Conservation (phyloP, 2,797 vertebrate genomes). For the Adrianichthys oophorus region DNA sequence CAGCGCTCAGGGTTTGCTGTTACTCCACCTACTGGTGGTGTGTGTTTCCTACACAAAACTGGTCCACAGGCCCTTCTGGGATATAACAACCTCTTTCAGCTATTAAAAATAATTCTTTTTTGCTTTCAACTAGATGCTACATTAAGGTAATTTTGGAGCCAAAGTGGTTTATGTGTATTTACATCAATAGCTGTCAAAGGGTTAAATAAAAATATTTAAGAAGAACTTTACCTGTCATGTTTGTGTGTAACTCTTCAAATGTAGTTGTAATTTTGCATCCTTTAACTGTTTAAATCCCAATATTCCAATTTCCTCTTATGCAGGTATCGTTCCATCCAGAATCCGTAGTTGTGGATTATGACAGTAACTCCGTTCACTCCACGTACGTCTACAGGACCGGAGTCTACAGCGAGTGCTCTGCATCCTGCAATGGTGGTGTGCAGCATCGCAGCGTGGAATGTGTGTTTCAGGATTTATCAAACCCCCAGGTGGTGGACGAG, state of each 20-base stretch:
- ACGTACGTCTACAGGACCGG: slow-evolving; percentile 76
- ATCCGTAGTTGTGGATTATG: slow-evolving; percentile 79
- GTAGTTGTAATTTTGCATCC: not conserved
- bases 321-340: slow-evolving; percentile 82
- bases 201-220: no score
- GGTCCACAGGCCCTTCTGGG: no score
- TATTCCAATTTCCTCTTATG: not conserved
- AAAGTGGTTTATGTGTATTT: no score
- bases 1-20: no score
- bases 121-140: no score
- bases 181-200: no score
- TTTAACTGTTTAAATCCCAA: not conserved
- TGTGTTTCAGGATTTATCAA: slow-evolving; percentile 58
- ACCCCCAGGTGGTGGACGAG: slow-evolving; percentile 72
- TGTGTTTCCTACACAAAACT: not conserved
- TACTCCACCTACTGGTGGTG: not conserved
- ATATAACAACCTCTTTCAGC: no score
- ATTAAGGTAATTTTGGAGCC: no score
- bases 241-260: no score
- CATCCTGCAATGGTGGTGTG: slow-evolving; percentile 82
- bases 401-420: slow-evolving; percentile 83
- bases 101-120: no score
- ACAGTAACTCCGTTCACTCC: slow-evolving; percentile 42
- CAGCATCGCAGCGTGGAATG: slow-evolving; percentile 87
- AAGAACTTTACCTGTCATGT: no score